These are phyloP conservation scores for Puffinus mauretanicus DNA, from an alignment of 2,113 vertebrate genomes.

Conservation along the genomic window DNA sequence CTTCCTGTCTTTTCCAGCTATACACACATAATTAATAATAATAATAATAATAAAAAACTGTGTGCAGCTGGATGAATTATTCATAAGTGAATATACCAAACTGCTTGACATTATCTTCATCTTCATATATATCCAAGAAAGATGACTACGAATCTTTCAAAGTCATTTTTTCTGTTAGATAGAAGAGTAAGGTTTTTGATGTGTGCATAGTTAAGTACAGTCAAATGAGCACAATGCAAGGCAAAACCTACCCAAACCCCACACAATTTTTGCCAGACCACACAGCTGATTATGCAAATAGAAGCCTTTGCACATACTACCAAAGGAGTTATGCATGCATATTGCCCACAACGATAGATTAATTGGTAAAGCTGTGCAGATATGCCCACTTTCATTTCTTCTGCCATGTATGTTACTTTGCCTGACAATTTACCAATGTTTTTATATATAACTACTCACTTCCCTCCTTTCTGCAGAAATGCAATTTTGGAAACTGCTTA, in stretches of 20 bases:
- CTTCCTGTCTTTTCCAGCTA: conserved; percentile 25
- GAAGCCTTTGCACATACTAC: neutral
- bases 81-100: conserved; percentile 29
- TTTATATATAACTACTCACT: neutral
- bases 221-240: neutral
- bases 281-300: neutral
- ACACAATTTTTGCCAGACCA: neutral
- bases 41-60: conserved; percentile 18
- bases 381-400: neutral
- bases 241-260: neutral
- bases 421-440: neutral
- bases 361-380: neutral
- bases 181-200: neutral
- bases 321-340: neutral
- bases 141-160: conserved; percentile 11
- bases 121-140: conserved; percentile 26
- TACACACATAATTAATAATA: conserved; percentile 45
- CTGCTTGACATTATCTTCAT: conserved; percentile 29
- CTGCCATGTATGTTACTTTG: neutral
- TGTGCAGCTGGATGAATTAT: conserved; percentile 48
- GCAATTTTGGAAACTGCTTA: conserved; percentile 14
- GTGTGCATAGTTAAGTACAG: neutral
- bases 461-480: neutral
- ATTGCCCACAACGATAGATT: neutral
- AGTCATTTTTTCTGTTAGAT: neutral